These are phyloP conservation scores for Agapornis roseicollis DNA, from an alignment of 2,113 vertebrate species.

Conservation along the genomic window DNA sequence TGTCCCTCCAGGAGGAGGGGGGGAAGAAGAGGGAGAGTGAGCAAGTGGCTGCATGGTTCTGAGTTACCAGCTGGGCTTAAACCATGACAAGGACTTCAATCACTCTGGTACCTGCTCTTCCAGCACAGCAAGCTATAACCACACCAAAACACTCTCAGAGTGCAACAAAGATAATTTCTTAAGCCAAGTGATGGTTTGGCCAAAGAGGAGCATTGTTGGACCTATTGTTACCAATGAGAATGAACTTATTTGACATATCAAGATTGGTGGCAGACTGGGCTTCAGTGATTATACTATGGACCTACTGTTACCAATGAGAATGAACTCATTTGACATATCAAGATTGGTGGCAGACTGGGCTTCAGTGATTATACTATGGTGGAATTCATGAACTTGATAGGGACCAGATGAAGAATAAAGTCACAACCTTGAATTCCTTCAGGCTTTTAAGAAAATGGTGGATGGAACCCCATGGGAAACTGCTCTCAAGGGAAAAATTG, in stretches of 20 bases:
- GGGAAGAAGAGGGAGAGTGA: background rate
- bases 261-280: background rate
- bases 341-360: background rate
- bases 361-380: background rate
- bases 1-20: background rate
- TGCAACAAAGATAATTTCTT: background rate
- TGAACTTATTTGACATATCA: background rate
- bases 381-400: background rate
- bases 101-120: background rate
- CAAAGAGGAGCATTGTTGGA: background rate
- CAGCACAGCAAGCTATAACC: background rate
- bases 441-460: background rate
- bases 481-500: no score
- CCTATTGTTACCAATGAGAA: background rate
- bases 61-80: background rate
- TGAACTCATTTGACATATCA: background rate
- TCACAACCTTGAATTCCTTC: background rate
- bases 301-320: background rate
- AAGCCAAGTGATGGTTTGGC: background rate
- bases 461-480: background rate
- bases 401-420: background rate
- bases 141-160: background rate
- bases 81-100: background rate
- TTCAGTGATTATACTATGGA: background rate
- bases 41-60: background rate